These are phyloP conservation scores for Nyctalus aviator DNA, from an alignment of 2,797 vertebrate species.

Conservation along the genomic window DNA sequence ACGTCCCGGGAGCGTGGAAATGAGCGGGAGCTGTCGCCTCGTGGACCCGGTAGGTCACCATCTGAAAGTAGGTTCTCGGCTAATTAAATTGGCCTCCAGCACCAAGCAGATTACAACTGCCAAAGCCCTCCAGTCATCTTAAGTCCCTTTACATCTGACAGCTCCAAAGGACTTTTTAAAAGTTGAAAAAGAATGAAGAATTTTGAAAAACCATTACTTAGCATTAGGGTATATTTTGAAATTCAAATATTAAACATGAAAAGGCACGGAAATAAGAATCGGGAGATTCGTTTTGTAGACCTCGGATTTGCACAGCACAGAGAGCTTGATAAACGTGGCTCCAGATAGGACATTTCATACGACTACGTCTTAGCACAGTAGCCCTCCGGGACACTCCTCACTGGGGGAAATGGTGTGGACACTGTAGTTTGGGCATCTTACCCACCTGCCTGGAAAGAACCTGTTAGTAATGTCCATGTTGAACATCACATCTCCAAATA, in stretches of 20 bases:
- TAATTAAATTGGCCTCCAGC: slow-evolving; percentile 69
- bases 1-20: slow-evolving; percentile 61
- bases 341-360: background rate
- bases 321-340: background rate
- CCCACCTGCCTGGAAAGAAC: background rate
- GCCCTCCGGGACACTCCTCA: background rate
- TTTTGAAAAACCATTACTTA: slow-evolving; percentile 11
- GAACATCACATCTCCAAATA: background rate
- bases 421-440: background rate
- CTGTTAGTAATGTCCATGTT: background rate
- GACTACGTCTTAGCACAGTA: background rate
- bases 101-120: slow-evolving; percentile 55
- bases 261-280: slow-evolving; percentile 3
- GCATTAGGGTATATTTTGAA: background rate
- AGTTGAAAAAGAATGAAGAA: background rate
- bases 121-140: slow-evolving; percentile 53
- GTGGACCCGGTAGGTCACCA: slow-evolving; percentile 54
- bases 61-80: slow-evolving; percentile 64
- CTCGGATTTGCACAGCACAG: background rate
- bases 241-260: slow-evolving; percentile 2
- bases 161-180: slow-evolving; percentile 13
- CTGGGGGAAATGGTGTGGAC: background rate
- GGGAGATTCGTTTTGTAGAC: background rate
- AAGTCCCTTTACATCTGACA: slow-evolving; percentile 32
- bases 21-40: slow-evolving; percentile 19